These are phyloP conservation scores for Parapristionchus giblindavisi DNA, from an alignment of 2,888 invertebrate species.

Conservation along the genomic window DNA sequence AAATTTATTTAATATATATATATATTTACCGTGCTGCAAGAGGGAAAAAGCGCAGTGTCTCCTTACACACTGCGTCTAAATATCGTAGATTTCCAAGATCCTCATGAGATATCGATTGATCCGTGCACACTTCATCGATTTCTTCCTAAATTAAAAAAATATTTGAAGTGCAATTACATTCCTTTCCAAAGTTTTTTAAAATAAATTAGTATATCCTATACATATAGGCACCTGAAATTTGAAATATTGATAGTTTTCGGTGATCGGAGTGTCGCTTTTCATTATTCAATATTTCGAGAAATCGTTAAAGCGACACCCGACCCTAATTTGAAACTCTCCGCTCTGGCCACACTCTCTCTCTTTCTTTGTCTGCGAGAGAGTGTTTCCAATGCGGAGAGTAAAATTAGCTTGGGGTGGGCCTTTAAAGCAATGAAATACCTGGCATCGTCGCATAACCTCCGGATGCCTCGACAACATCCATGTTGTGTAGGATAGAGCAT, in stretches of 20 bases:
- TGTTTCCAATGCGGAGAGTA: too few species aligned
- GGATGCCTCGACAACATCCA: conserved; percentile 28
- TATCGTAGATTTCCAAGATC: conserved; percentile 20
- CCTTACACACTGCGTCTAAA: conserved; percentile 29
- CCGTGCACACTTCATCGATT: conserved; percentile 18
- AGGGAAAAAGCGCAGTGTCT: conserved; percentile 33
- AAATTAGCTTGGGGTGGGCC: too few species aligned
- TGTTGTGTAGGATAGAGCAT: conserved; percentile 31
- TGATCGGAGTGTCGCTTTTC: too few species aligned
- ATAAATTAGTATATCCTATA: too few species aligned
- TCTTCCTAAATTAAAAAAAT: conserved; percentile 7
- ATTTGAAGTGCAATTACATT: background rate
- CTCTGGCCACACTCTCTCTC: too few species aligned
- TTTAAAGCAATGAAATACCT: background rate
- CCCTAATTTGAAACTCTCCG: too few species aligned
- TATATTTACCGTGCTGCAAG: conserved; percentile 11
- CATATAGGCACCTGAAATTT: too few species aligned
- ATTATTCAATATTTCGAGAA: too few species aligned
- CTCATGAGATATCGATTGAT: conserved; percentile 9
- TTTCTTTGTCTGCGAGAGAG: too few species aligned
- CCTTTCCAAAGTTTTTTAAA: background rate
- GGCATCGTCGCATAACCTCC: conserved; percentile 23
- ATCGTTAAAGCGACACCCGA: background rate
- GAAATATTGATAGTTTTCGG: too few species aligned
- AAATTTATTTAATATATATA: too few species aligned